Percentiles rank a stretch among this genome's conserved stretches.
Conservation (phyloP, 2,113 vertebrate genomes). For the Ranitomeya variabilis region DNA sequence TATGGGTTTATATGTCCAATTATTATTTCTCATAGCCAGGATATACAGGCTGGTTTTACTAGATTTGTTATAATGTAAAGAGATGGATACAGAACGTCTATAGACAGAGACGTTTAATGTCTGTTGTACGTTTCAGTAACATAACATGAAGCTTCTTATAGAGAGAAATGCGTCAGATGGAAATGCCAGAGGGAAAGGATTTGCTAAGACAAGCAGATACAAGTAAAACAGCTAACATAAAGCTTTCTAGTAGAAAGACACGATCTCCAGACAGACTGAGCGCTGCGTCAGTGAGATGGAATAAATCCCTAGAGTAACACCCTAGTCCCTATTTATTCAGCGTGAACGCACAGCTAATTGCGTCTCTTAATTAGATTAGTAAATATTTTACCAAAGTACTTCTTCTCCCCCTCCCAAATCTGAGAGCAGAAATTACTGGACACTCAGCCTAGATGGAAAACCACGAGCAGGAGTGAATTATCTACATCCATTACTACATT, state of each 20-base stretch:
- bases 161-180: not conserved
- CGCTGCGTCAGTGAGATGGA: not conserved
- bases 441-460: not conserved
- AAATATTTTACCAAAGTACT: not conserved
- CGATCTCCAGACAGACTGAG: not conserved
- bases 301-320: not conserved
- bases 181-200: not conserved
- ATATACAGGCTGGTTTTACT: not conserved
- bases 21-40: too few relatives aligned
- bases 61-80: not conserved
- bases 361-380: slow-evolving; percentile 13
- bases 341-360: not conserved
- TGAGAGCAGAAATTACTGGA: not conserved
- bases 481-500: not conserved
- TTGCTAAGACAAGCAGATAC: slow-evolving; percentile 9
- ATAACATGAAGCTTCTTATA: not conserved
- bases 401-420: not conserved
- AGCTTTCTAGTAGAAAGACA: slow-evolving; percentile 11
- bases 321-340: not conserved
- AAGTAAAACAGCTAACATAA: not conserved
- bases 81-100: not conserved
- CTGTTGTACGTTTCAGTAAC: not conserved
- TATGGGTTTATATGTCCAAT: too few relatives aligned
- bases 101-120: not conserved
- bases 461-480: not conserved